Evolutionary conservation across 2,113 vertebrate genomes (phyloP), one percentile per base, ranked within the genome.

Genomic region (Eptesicus fuscus): DNA sequence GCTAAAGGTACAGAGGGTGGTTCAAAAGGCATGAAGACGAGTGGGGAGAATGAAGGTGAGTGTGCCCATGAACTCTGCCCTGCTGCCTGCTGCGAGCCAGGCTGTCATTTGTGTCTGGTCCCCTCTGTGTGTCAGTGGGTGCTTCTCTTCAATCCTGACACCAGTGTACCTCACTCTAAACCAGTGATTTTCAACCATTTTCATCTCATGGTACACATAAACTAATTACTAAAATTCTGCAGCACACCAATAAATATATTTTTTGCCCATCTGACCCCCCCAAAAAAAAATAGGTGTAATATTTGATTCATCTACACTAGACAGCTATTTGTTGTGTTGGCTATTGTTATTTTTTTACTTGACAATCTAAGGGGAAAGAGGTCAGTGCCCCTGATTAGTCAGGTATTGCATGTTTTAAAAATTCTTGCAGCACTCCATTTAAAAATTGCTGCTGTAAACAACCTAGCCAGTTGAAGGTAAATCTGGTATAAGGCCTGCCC

Each of bases 21-120:
- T 98, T 98, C 98, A 95, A 99, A 99, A 98, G 98, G 99, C 97
- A 61, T 98, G 98, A 99, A 99, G 99, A 98, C 99, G 53, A 99
- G 98, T 98, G 99, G 98, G 98, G 99, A 99, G 97, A 99, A 98
- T 59, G 99, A 99, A 99, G 99, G 99, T 99, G 98, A 99, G 99
- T 98, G 93, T 30, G n/a, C 71, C 47, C 51, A 7, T 3, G 70
- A 80, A 42, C 37, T 2, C 35, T 16, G 7, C 42, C 95, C 88
- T 40, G n/a, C 37, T 1, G 16, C 80, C 84, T 17, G 2, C 65
- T 23, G 2, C 40, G 25, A 53, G 73, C 83, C 49, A 4, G 86
- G 80, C 90, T 71, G 35, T 61, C 40, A 0, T 25, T 23, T 42
- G 22, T 85, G 85, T 59, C 53, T 80, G 82, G 71, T 56, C 18